phyloP scores from a whole-genome alignment of 2,797 vertebrate species.

The Mormyrus hasselquistii region DNA sequence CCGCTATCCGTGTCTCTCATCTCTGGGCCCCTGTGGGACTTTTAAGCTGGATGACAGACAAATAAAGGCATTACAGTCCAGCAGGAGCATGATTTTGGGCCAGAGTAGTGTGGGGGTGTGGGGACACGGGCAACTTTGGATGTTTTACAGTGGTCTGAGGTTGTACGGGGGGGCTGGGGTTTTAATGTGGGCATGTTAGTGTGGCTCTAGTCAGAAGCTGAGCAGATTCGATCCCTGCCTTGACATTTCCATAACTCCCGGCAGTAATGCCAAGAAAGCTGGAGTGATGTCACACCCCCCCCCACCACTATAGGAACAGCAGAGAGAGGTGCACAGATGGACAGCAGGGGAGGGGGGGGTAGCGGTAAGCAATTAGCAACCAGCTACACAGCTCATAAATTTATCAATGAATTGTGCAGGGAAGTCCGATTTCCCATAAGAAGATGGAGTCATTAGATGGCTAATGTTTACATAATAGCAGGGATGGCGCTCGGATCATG shows the following conservation, averaged over 20 bases:
- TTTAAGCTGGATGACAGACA: neutral
- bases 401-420: constrained; percentile 3
- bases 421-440: neutral
- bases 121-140: neutral
- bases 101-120: neutral
- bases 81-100: neutral
- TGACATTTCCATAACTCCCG: constrained; percentile 48
- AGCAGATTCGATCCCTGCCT: constrained; percentile 6
- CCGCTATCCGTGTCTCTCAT: neutral
- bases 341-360: neutral
- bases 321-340: neutral
- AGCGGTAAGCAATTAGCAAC: neutral
- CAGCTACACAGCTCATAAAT: neutral
- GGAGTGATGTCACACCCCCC: neutral
- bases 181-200: neutral
- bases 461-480: neutral
- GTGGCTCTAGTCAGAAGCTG: neutral
- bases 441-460: neutral
- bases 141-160: neutral
- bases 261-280: constrained; percentile 42
- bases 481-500: neutral
- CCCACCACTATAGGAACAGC: constrained; percentile 36
- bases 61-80: neutral
- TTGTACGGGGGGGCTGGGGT: neutral
- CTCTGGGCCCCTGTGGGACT: neutral